Conservation (phyloP, 2,113 vertebrate species). For the Aegithalos caudatus region DNA sequence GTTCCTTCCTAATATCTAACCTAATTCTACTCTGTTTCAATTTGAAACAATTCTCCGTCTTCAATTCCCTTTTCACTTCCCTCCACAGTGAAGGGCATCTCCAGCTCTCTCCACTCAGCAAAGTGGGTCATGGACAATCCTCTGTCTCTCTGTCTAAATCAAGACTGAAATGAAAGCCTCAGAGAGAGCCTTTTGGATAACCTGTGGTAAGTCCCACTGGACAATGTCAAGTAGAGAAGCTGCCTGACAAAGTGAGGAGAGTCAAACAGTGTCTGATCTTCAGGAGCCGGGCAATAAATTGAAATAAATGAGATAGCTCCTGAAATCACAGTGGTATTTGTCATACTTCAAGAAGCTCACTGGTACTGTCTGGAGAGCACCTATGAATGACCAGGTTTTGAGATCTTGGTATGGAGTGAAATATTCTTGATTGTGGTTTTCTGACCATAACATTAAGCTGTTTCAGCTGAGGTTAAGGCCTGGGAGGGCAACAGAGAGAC, state of each 20-base stretch:
- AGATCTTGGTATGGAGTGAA: neutral
- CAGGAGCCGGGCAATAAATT: neutral
- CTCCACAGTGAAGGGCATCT: neutral
- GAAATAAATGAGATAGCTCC: constrained; percentile 19
- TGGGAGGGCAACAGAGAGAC: neutral
- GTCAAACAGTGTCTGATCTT: neutral
- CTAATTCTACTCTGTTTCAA: neutral
- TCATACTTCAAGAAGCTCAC: neutral
- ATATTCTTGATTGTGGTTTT: neutral
- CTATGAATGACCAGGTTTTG: neutral
- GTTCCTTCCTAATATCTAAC: neutral
- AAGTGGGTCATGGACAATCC: neutral
- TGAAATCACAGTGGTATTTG: neutral
- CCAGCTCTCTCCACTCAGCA: neutral
- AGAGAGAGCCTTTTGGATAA: neutral
- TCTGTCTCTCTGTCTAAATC: neutral
- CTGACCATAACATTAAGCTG: neutral
- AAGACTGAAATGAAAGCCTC: neutral
- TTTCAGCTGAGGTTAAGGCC: neutral
- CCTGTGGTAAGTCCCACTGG: neutral
- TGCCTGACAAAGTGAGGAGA: neutral
- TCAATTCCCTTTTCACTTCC: neutral
- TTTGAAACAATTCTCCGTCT: neutral
- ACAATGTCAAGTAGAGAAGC: neutral
- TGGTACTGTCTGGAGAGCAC: neutral